Conservation (phyloP, 2,113 vertebrate species). For the Pyrgilauda ruficollis region DNA sequence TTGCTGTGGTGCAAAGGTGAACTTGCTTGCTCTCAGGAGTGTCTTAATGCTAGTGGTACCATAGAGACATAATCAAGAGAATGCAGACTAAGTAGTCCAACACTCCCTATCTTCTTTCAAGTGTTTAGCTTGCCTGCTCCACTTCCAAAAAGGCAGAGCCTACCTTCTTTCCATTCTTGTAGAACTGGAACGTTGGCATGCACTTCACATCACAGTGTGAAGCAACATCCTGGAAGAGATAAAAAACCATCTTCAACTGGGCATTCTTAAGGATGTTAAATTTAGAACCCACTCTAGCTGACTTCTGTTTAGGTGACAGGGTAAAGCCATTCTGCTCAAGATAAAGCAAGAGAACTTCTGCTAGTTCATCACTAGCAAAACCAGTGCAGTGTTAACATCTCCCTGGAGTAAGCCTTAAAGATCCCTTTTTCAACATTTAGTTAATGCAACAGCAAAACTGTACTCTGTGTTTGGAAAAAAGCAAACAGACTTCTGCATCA, state of each 20-base stretch:
- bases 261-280: background rate
- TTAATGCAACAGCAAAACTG: background rate
- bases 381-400: background rate
- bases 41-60: background rate
- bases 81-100: background rate
- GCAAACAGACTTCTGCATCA: background rate
- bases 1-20: background rate
- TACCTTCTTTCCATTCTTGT: constrained; percentile 81
- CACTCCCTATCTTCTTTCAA: background rate
- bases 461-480: background rate
- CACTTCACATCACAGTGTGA: constrained; percentile 73
- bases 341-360: background rate
- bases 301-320: background rate
- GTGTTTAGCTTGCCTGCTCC: background rate
- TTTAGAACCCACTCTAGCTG: background rate
- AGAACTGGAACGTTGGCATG: constrained; percentile 96
- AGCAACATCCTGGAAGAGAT: constrained; percentile 82
- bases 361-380: background rate
- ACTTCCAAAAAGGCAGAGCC: background rate
- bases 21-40: background rate
- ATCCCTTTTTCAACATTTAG: background rate
- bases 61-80: background rate
- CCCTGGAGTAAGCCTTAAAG: background rate
- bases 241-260: background rate
- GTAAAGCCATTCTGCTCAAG: background rate